Conservation (phyloP, 2,888 invertebrate genomes). For the Melanotus villosus region DNA sequence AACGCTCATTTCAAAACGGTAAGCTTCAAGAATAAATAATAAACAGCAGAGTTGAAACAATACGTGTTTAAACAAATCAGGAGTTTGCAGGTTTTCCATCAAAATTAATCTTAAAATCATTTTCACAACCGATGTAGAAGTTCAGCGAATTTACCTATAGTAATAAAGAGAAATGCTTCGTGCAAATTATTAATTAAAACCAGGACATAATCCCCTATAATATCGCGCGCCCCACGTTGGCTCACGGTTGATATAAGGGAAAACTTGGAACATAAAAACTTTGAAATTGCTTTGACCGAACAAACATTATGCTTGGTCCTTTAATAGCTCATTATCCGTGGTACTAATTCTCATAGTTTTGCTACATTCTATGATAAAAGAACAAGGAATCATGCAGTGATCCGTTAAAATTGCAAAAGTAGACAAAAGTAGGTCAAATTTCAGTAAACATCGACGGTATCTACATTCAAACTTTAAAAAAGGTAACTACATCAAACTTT, state of each 20-base stretch:
- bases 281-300: conserved; percentile 54
- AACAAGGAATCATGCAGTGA: conserved; percentile 25
- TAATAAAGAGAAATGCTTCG: conserved; percentile 40
- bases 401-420: conserved; percentile 18
- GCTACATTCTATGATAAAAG: conserved; percentile 19
- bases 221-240: conserved; percentile 36
- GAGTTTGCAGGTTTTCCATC: no score
- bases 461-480: conserved; percentile 30
- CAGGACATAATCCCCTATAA: conserved; percentile 43
- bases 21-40: no score
- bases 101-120: conserved; percentile 20
- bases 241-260: conserved; percentile 48
- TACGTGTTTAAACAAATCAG: no score
- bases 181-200: conserved; percentile 46
- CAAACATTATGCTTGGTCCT: conserved; percentile 41
- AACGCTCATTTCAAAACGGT: no score
- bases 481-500: conserved; percentile 14
- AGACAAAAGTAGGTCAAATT: conserved; percentile 31
- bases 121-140: conserved; percentile 23
- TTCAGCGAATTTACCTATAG: conserved; percentile 38
- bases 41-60: no score
- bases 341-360: conserved; percentile 39
- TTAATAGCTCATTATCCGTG: conserved; percentile 43
- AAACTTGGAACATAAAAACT: conserved; percentile 59
- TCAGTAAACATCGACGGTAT: conserved; percentile 31